Conservation (phyloP, 2,797 vertebrate genomes). For the Taeniopygia guttata region DNA sequence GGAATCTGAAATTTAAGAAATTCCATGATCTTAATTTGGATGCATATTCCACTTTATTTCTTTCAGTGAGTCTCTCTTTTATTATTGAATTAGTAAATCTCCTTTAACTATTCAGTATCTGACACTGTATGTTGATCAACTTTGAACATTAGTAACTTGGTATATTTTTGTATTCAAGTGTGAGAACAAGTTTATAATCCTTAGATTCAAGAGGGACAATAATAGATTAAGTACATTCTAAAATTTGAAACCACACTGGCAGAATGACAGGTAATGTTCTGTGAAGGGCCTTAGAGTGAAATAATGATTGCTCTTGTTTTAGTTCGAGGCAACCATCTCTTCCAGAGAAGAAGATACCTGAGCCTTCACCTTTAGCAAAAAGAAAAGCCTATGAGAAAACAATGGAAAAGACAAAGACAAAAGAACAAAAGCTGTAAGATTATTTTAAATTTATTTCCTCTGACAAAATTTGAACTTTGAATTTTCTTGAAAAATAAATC, state of each 20-base stretch:
- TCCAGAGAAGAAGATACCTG: constrained; percentile 82
- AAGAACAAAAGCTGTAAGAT: constrained; percentile 91
- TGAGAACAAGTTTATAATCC: neutral
- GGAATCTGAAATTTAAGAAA: neutral
- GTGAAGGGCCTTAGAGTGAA: constrained; percentile 9
- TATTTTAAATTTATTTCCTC: neutral
- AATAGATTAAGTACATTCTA: neutral
- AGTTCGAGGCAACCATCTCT: constrained; percentile 82
- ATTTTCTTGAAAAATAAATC: neutral
- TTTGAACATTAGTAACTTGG: neutral
- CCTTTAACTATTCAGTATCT: neutral
- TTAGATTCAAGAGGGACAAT: neutral
- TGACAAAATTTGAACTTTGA: neutral
- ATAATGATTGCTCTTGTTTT: constrained; percentile 35
- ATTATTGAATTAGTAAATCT: neutral
- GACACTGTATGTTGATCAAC: neutral
- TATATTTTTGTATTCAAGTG: neutral
- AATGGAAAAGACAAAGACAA: constrained; percentile 83
- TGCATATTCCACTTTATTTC: neutral
- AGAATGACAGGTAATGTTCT: neutral
- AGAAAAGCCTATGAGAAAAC: constrained; percentile 84
- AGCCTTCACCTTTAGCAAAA: constrained; percentile 86
- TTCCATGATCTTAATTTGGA: neutral
- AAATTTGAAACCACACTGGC: neutral
- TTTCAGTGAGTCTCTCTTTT: neutral